These are phyloP conservation scores for Corythornis cristatus DNA, from an alignment of 2,113 vertebrate genomes.

Conservation along the genomic window DNA sequence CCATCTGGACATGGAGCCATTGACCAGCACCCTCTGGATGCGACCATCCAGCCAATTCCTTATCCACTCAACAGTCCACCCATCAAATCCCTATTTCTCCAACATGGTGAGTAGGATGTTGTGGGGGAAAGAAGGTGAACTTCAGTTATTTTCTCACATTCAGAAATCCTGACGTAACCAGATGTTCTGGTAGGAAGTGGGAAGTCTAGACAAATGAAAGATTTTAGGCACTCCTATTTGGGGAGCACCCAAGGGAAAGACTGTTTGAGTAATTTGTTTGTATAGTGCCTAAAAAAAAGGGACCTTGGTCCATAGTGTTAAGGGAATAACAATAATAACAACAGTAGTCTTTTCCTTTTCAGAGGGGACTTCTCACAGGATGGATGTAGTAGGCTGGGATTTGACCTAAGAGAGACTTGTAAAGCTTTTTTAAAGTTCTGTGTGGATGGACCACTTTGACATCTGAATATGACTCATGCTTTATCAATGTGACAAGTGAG, in stretches of 20 bases:
- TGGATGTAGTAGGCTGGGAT: not conserved
- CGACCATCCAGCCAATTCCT: too few species aligned
- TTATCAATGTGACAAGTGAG: not conserved
- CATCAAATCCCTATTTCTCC: too few species aligned
- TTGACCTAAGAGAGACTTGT: not conserved
- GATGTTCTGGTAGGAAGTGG: not conserved
- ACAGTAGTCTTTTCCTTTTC: not conserved
- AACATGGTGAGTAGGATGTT: too few species aligned
- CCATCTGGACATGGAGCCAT: too few species aligned
- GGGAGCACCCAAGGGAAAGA: not conserved
- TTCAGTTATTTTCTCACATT: not conserved
- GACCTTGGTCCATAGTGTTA: not conserved
- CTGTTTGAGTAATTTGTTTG: not conserved
- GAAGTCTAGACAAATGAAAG: not conserved
- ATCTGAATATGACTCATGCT: not conserved
- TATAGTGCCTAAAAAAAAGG: constrained; percentile 18
- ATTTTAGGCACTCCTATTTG: not conserved
- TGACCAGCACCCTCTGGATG: too few species aligned
- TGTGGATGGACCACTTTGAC: not conserved
- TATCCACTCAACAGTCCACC: too few species aligned
- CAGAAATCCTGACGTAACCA: not conserved
- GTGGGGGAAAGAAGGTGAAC: not conserved
- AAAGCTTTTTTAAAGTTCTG: not conserved
- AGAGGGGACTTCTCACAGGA: not conserved
- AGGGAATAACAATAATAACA: not conserved